phyloP scores from a whole-genome alignment of 1,140 invertebrate genomes.

The Yoshiicerus persimilis region DNA sequence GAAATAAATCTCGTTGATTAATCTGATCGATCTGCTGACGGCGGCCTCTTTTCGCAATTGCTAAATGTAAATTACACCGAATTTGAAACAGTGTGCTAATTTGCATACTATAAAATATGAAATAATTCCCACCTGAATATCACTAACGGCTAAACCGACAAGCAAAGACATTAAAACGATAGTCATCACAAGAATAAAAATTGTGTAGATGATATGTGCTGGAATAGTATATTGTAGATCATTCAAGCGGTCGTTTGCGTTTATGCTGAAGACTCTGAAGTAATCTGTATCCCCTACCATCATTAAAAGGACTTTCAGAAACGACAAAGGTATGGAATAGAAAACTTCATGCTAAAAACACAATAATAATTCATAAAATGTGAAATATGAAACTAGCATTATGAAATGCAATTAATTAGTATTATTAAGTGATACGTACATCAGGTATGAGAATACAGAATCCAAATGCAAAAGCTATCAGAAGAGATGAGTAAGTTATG shows the following conservation, averaged over 20 bases:
- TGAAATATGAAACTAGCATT: too few species aligned
- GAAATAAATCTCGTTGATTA: background rate
- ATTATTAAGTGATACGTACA: background rate
- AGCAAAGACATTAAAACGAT: constrained; percentile 1
- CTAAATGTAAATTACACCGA: background rate
- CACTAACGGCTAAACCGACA: background rate
- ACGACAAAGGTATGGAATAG: background rate
- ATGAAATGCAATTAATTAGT: background rate
- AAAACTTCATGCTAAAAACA: background rate
- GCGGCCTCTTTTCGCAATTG: background rate
- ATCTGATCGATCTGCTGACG: background rate
- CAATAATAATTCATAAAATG: background rate
- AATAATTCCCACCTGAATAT: background rate
- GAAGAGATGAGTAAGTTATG: background rate
- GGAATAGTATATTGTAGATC: background rate
- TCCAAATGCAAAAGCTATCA: background rate
- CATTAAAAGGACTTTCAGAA: background rate
- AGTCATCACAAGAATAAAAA: background rate
- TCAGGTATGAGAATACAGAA: background rate
- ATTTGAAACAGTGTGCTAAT: background rate
- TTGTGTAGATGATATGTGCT: background rate
- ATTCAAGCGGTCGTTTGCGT: background rate
- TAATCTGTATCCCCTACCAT: background rate
- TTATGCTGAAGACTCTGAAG: background rate
- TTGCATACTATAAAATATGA: background rate